Percentiles rank a stretch among this genome's conserved stretches.
Conservation (phyloP, 37 sponge, comb jelly and placozoan species). For the Cliona cf. orientalis region DNA sequence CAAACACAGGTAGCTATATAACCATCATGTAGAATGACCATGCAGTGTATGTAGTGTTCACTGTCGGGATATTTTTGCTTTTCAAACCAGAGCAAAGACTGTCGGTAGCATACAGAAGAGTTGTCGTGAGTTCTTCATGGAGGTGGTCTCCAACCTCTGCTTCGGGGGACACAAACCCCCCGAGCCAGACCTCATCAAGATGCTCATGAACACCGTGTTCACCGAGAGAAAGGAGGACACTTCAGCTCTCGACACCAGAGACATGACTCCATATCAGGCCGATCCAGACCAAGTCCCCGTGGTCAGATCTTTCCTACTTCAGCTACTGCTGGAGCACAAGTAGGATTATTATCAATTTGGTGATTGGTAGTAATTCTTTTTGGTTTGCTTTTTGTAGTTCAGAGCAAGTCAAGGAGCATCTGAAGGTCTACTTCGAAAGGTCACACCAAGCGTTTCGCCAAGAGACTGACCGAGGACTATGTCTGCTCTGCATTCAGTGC, state of each 20-base stretch:
- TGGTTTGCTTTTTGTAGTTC: constrained; percentile 14
- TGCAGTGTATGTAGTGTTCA: background rate
- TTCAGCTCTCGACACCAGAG: constrained; percentile 30
- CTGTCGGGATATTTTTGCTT: background rate
- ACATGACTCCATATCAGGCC: constrained; percentile 56
- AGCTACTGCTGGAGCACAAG: constrained; percentile 66
- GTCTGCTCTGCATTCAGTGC: constrained; percentile 72
- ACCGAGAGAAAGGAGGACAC: constrained; percentile 11
- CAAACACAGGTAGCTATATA: background rate
- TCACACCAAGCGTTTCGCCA: constrained; percentile 21
- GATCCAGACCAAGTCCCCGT: constrained; percentile 53
- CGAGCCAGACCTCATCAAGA: constrained; percentile 54
- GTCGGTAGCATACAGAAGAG: background rate
- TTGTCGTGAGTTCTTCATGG: constrained; percentile 68
- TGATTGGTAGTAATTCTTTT: background rate
- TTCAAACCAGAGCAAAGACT: background rate
- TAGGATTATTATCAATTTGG: constrained; percentile 15
- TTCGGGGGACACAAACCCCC: constrained; percentile 69
- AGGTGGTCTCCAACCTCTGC: constrained; percentile 77
- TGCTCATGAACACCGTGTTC: constrained; percentile 65
- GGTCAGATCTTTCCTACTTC: constrained; percentile 74
- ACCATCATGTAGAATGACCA: background rate
- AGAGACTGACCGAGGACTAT: constrained; percentile 39
- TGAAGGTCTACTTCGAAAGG: constrained; percentile 48
- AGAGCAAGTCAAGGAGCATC: constrained; percentile 44